Conservation (phyloP, 1,140 invertebrate genomes). For the Sycophaga agraensis region DNA sequence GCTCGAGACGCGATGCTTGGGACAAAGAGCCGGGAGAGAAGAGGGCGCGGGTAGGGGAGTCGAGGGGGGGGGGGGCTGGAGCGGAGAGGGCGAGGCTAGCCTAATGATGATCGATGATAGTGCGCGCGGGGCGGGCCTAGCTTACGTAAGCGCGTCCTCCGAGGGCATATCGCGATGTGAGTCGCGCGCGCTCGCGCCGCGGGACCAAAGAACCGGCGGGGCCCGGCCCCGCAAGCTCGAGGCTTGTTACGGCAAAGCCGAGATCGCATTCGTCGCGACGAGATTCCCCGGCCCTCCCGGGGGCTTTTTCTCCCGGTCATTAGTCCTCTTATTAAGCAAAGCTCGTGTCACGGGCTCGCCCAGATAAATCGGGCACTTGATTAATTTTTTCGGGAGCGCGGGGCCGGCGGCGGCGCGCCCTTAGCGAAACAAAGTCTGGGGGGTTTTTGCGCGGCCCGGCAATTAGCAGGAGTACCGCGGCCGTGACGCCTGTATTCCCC, state of each 20-base stretch:
- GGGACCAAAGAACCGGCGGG: conserved; percentile 6
- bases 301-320: conserved; percentile 8
- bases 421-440: too few relatives aligned
- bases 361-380: conserved; percentile 18
- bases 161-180: conserved; percentile 10
- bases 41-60: too few relatives aligned
- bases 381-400: conserved; percentile 6
- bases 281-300: conserved; percentile 1
- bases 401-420: too few relatives aligned
- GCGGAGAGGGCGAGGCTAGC: conserved; percentile 5
- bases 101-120: conserved; percentile 45
- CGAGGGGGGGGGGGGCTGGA: too few relatives aligned
- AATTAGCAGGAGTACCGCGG: background rate
- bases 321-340: conserved; percentile 22
- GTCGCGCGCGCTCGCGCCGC: background rate
- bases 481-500: background rate
- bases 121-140: conserved; percentile 33
- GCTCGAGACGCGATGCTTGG: too few relatives aligned
- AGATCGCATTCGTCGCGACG: conserved; percentile 22
- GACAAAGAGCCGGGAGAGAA: too few relatives aligned
- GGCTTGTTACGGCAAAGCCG: conserved; percentile 21
- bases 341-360: background rate
- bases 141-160: conserved; percentile 12
- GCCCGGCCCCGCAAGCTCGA: background rate
- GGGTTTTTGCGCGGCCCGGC: background rate